phyloP scores from a whole-genome alignment of 2,797 vertebrate genomes.

The Acrocephalus scirpaceus region DNA sequence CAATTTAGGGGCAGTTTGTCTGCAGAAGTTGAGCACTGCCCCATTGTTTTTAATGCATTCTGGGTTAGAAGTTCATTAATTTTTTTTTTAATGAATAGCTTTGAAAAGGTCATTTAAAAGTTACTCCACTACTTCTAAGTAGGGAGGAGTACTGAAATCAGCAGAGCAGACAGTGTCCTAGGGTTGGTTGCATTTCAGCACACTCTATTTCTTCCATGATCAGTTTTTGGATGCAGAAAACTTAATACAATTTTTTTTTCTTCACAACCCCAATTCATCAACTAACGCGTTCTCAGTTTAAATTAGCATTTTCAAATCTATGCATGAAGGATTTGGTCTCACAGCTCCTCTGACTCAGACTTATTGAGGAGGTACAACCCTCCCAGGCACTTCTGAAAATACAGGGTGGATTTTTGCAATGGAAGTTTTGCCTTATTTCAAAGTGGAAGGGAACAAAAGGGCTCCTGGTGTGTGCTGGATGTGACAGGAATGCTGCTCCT shows the following conservation, averaged over 20 bases:
- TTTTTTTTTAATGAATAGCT: neutral
- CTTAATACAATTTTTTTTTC: fast-evolving
- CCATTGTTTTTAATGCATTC: neutral
- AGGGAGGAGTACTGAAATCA: neutral
- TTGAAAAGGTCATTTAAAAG: neutral
- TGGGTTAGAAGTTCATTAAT: neutral
- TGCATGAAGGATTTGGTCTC: neutral
- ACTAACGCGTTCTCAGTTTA: neutral
- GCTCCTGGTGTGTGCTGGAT: neutral
- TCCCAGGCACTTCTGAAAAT: neutral
- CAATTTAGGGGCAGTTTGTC: neutral
- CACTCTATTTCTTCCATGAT: neutral
- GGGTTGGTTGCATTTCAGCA: neutral
- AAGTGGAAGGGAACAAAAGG: neutral
- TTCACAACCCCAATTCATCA: neutral
- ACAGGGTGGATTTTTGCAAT: neutral
- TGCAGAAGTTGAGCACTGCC: neutral
- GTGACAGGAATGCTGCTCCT: neutral
- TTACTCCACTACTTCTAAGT: neutral
- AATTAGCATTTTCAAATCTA: neutral
- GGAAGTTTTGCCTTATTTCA: neutral
- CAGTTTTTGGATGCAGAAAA: neutral
- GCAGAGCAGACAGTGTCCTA: neutral
- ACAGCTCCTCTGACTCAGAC: neutral
- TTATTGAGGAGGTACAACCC: neutral